Evolutionary conservation across 2,113 vertebrate species (phyloP).

Genomic region (Dinomys branickii): DNA sequence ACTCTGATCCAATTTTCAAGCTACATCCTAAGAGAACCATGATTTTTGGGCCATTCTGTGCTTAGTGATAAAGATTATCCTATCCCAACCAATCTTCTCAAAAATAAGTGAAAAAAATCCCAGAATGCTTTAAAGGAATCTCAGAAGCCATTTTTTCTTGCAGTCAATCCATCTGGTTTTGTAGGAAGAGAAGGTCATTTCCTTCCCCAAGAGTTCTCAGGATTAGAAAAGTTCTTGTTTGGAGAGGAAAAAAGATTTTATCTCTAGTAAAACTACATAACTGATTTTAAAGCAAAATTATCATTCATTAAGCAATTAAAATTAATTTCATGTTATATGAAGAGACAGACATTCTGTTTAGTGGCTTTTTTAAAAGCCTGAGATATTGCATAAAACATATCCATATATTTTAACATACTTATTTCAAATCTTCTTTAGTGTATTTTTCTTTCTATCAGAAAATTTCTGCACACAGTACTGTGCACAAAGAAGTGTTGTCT

Average conservation of each 20-base stretch:
- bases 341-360: background rate
- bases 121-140: background rate
- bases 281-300: conserved; percentile 12
- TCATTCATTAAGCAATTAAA: background rate
- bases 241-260: background rate
- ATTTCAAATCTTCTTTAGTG: background rate
- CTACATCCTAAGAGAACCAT: background rate
- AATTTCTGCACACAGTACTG: background rate
- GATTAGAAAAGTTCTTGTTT: background rate
- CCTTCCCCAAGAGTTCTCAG: background rate
- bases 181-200: background rate
- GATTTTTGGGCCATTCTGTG: conserved; percentile 32
- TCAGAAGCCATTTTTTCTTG: background rate
- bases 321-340: background rate
- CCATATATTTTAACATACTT: background rate
- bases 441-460: background rate
- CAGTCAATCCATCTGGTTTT: conserved; percentile 13
- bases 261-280: background rate
- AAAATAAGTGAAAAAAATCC: background rate
- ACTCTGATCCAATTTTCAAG: conserved; percentile 23
- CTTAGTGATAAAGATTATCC: background rate
- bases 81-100: background rate
- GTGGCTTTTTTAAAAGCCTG: background rate
- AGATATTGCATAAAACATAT: background rate
- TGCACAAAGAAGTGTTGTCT: background rate